phyloP scores from a whole-genome alignment of 2,888 invertebrate genomes.

The Leptinotarsa rubiginosa region DNA sequence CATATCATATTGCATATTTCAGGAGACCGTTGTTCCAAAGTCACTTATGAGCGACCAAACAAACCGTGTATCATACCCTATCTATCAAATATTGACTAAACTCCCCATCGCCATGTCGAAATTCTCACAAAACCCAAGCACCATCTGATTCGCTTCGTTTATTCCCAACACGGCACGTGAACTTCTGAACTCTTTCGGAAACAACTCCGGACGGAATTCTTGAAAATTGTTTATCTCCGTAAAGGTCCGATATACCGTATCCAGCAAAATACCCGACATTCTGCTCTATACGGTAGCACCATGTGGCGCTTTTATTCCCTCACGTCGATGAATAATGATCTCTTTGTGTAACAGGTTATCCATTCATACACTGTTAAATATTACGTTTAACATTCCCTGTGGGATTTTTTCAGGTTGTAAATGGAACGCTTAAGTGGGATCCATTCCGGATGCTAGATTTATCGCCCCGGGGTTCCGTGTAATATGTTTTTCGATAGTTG shows the following conservation, averaged over 20 bases:
- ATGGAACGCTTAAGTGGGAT: conserved; percentile 25
- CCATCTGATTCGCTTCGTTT: background rate
- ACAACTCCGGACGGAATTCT: conserved; percentile 3
- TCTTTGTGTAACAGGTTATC: conserved; percentile 42
- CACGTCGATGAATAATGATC: conserved; percentile 38
- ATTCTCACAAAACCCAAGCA: background rate
- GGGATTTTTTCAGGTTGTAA: conserved; percentile 31
- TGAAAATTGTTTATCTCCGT: conserved; percentile 11
- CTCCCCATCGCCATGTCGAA: background rate
- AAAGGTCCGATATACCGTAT: conserved; percentile 2
- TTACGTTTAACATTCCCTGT: conserved; percentile 38
- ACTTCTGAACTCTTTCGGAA: conserved; percentile 1
- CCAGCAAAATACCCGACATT: conserved; percentile 25
- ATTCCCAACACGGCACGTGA: background rate
- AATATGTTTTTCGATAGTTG: conserved; percentile 31
- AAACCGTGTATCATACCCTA: background rate
- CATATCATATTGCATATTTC: too few relatives aligned
- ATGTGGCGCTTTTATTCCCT: conserved; percentile 37
- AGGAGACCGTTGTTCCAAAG: too few relatives aligned
- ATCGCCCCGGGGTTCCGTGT: conserved; percentile 28
- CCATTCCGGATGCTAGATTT: conserved; percentile 26
- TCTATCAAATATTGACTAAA: conserved; percentile 7
- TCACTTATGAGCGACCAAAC: too few relatives aligned
- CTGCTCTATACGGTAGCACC: conserved; percentile 34
- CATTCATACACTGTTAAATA: conserved; percentile 41